These are phyloP conservation scores for Dendrocopos noguchii DNA, from an alignment of 2,113 vertebrate genomes.

Conservation along the genomic window DNA sequence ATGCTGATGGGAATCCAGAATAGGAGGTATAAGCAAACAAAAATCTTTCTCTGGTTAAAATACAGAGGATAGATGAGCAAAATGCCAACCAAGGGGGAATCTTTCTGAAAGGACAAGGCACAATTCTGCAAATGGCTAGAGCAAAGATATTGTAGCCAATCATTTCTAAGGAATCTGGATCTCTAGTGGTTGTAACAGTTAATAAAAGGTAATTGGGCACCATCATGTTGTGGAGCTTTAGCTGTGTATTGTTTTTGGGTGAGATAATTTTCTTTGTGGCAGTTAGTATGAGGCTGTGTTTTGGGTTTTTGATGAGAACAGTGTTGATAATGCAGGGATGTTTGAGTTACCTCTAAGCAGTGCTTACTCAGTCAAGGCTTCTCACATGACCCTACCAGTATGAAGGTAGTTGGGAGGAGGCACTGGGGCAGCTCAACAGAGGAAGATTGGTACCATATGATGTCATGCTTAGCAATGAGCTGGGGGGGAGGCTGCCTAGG, in stretches of 20 bases:
- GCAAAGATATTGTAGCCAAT: neutral
- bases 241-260: neutral
- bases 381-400: no score
- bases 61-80: neutral
- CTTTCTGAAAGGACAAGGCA: neutral
- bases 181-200: conserved; percentile 26
- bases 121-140: neutral
- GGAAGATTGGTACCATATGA: neutral
- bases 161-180: conserved; percentile 21
- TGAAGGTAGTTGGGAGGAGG: neutral
- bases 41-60: neutral
- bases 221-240: neutral
- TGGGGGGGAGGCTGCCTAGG: neutral
- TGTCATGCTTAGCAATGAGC: neutral
- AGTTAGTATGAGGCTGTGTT: neutral
- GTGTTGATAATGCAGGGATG: neutral
- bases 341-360: neutral
- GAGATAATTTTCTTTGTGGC: neutral
- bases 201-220: conserved; percentile 25
- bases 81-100: neutral
- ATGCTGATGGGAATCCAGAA: neutral
- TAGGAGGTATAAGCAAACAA: neutral
- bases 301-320: neutral
- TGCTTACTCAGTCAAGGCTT: neutral
- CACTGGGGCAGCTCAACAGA: neutral